These are phyloP conservation scores for Turnix velox DNA, from an alignment of 2,113 vertebrate genomes.

Conservation along the genomic window DNA sequence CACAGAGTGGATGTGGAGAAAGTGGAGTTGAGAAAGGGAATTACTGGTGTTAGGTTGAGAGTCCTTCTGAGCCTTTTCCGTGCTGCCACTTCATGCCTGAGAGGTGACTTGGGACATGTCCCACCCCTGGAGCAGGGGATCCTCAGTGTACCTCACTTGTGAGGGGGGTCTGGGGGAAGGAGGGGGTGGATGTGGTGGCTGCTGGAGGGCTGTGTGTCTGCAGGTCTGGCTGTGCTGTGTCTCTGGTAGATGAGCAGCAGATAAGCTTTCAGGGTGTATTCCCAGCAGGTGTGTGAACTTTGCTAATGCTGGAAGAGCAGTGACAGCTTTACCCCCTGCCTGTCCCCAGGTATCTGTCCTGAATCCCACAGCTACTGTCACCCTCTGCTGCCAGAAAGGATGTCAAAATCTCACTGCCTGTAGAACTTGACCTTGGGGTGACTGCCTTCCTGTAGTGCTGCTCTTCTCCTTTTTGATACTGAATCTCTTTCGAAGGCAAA, in stretches of 20 bases:
- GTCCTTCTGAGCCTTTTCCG: background rate
- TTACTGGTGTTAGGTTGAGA: background rate
- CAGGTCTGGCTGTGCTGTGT: rapidly evolving
- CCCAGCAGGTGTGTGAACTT: rapidly evolving
- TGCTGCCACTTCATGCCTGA: rapidly evolving
- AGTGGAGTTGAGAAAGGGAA: background rate
- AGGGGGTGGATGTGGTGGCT: background rate
- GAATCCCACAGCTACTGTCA: background rate
- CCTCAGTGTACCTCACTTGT: background rate
- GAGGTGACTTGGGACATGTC: background rate
- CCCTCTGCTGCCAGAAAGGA: background rate
- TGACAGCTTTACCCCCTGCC: rapidly evolving
- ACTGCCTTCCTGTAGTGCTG: rapidly evolving
- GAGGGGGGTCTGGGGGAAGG: rapidly evolving
- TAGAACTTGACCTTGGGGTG: background rate
- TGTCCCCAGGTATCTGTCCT: background rate
- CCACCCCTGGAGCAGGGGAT: background rate
- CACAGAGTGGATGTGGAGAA: background rate
- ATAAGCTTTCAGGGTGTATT: background rate
- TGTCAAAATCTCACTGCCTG: rapidly evolving
- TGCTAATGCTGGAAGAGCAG: background rate
- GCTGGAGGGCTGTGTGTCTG: rapidly evolving
- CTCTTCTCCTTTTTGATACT: background rate
- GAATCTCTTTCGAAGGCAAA: background rate
- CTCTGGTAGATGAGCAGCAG: background rate